These are phyloP conservation scores for Drosophila tanythrix DNA, from an alignment of 2,888 invertebrate genomes.

Conservation along the genomic window DNA sequence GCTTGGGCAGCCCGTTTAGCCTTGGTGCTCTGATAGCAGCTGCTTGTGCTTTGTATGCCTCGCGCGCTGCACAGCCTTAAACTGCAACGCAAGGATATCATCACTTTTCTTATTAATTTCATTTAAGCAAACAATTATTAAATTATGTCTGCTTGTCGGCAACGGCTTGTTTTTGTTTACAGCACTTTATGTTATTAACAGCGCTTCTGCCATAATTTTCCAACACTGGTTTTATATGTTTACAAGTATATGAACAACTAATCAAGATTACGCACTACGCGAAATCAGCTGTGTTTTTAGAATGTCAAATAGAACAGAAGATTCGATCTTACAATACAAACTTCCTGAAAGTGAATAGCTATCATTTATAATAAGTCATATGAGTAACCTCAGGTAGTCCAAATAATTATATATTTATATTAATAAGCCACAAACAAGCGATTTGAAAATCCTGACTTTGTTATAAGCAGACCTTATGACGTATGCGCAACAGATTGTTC, in stretches of 20 bases:
- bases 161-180: slow-evolving; percentile 49
- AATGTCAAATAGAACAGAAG: neutral
- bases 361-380: neutral
- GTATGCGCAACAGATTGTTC: neutral
- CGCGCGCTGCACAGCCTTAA: slow-evolving; percentile 26
- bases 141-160: neutral
- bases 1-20: slow-evolving; percentile 38
- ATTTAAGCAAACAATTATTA: neutral
- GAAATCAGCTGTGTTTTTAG: neutral
- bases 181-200: slow-evolving; percentile 1
- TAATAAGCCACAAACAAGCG: neutral
- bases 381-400: neutral
- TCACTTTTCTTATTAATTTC: slow-evolving; percentile 40
- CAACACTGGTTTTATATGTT: slow-evolving; percentile 49
- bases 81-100: slow-evolving; percentile 43
- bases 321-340: neutral
- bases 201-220: neutral
- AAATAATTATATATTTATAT: neutral
- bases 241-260: slow-evolving; percentile 23
- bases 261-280: neutral
- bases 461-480: neutral
- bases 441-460: neutral
- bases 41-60: slow-evolving; percentile 3
- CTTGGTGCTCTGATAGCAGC: slow-evolving; percentile 50
- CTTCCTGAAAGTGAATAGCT: neutral